Evolutionary conservation across 2,113 vertebrate species (phyloP).

Genomic region (Lanius ludovicianus): DNA sequence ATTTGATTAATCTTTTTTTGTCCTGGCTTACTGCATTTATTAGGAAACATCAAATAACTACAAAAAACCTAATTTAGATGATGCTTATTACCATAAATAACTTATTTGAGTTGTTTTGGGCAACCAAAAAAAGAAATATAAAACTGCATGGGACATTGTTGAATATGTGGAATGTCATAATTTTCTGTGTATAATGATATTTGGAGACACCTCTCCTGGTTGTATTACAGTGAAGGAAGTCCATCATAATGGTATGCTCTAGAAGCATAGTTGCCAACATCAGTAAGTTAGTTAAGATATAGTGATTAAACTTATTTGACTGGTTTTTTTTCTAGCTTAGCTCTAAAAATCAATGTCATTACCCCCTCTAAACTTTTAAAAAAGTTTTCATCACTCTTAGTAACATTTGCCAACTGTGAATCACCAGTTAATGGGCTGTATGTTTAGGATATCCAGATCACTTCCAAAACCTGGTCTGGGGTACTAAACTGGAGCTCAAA

Average conservation of each 20-base stretch:
- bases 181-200: background rate
- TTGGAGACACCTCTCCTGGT: background rate
- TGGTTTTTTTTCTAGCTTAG: background rate
- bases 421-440: background rate
- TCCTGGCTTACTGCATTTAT: background rate
- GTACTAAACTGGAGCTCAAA: background rate
- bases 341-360: background rate
- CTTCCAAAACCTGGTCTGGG: background rate
- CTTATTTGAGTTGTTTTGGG: background rate
- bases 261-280: background rate
- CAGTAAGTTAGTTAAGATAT: background rate
- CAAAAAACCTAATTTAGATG: constrained; percentile 6
- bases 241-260: background rate
- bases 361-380: background rate
- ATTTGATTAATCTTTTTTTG: constrained; percentile 22
- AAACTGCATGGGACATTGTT: background rate
- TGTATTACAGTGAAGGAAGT: background rate
- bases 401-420: background rate
- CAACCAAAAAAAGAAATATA: background rate
- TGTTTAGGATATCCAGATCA: background rate
- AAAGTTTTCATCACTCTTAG: background rate
- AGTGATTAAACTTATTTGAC: background rate
- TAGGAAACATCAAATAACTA: constrained; percentile 61
- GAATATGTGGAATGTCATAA: background rate
- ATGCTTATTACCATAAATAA: constrained; percentile 33